These are phyloP conservation scores for Neosilurus hyrtlii DNA, from an alignment of 2,797 vertebrate genomes.

Conservation along the genomic window DNA sequence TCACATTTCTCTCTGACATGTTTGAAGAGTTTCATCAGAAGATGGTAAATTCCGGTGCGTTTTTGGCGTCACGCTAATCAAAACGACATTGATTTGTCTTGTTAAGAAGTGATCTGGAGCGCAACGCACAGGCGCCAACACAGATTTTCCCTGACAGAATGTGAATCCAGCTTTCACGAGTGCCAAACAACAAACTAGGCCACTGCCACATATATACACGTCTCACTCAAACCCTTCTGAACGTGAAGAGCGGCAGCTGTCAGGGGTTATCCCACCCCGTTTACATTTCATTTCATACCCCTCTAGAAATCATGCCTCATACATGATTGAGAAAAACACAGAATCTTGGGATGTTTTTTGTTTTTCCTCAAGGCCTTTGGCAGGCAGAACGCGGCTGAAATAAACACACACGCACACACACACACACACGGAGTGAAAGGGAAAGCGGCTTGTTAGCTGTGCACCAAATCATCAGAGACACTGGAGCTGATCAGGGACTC, in stretches of 20 bases:
- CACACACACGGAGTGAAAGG: background rate
- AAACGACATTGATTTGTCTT: constrained; percentile 18
- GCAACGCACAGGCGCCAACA: background rate
- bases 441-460: constrained; percentile 69
- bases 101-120: background rate
- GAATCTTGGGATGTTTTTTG: background rate
- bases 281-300: constrained; percentile 44
- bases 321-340: constrained; percentile 6
- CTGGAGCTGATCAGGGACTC: constrained; percentile 74
- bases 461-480: constrained; percentile 79
- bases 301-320: constrained; percentile 4
- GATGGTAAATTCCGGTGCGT: background rate
- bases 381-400: background rate
- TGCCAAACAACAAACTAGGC: constrained; percentile 31
- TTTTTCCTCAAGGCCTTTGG: background rate
- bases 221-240: constrained; percentile 40
- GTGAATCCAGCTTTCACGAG: constrained; percentile 16
- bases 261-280: constrained; percentile 54
- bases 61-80: background rate
- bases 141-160: constrained; percentile 37
- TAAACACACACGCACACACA: constrained; percentile 19
- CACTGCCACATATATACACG: constrained; percentile 53
- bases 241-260: constrained; percentile 45
- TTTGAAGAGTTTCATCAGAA: constrained; percentile 7
- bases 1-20: background rate